Percentiles rank a stretch among this genome's conserved stretches.
These are phyloP conservation scores for Irena cyanogastra DNA, from an alignment of 2,113 vertebrate genomes.

Conservation along the genomic window DNA sequence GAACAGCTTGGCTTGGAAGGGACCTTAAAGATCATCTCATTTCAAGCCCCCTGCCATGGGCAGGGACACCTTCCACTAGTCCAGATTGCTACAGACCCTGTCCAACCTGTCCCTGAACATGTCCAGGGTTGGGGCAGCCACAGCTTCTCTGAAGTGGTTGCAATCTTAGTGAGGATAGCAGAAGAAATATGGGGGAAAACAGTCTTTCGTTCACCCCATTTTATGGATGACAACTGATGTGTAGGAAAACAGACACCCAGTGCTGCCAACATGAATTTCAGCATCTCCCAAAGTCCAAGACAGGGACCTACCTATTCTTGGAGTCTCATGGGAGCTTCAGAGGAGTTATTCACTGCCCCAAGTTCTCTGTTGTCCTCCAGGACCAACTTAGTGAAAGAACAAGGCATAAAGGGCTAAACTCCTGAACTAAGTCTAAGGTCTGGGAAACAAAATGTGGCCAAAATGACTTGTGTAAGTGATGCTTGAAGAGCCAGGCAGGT, in stretches of 20 bases:
- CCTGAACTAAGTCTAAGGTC: not conserved
- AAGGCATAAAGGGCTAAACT: fast-evolving
- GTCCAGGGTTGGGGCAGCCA: not conserved
- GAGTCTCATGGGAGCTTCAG: not conserved
- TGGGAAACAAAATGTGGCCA: not conserved
- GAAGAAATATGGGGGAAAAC: not conserved
- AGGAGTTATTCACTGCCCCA: not conserved
- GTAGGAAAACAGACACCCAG: not conserved
- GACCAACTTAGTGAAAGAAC: not conserved
- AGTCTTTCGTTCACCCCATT: not conserved
- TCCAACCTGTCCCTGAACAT: not conserved
- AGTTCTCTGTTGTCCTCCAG: not conserved
- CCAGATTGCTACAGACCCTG: not conserved
- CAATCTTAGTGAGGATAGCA: not conserved
- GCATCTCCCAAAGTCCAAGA: not conserved
- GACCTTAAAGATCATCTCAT: not conserved
- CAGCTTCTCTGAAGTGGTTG: not conserved
- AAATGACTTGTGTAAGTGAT: not conserved
- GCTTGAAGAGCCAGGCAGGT: not conserved
- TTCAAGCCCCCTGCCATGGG: not conserved
- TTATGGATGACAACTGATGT: not conserved
- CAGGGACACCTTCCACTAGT: not conserved
- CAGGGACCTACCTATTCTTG: not conserved
- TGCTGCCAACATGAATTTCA: not conserved
- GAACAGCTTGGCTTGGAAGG: not conserved